Conservation (phyloP, 1,140 invertebrate species). For the Zeugodacus cucurbitae region DNA sequence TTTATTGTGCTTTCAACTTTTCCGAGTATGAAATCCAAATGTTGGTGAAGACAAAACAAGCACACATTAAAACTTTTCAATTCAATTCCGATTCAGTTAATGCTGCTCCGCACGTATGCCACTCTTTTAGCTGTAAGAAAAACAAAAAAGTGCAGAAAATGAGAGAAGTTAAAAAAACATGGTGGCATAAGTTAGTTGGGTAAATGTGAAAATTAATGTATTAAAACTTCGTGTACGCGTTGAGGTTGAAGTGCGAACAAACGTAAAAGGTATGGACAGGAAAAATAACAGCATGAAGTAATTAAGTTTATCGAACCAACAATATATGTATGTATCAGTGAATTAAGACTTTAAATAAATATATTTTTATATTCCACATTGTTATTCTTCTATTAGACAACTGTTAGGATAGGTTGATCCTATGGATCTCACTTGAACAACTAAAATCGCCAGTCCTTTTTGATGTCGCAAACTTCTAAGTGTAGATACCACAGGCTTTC, state of each 20-base stretch:
- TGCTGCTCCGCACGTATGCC: background rate
- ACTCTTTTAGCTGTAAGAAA: background rate
- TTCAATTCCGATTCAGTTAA: conserved; percentile 19
- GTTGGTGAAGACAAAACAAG: conserved; percentile 13
- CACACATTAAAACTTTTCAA: conserved; percentile 38
- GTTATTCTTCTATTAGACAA: too few species aligned
- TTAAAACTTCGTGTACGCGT: background rate
- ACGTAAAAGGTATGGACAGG: background rate
- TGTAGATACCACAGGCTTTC: too few species aligned
- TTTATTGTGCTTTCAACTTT: conserved; percentile 4
- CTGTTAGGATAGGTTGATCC: too few species aligned
- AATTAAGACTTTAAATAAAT: too few species aligned
- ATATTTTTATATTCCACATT: too few species aligned
- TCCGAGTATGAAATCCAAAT: conserved; percentile 2
- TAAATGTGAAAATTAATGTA: background rate
- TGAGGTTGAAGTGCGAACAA: background rate
- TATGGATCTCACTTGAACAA: too few species aligned
- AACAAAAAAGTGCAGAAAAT: background rate
- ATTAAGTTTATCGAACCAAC: too few species aligned
- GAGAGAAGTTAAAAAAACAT: background rate
- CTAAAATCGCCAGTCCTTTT: too few species aligned
- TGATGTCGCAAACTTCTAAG: too few species aligned
- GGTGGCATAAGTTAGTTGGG: background rate
- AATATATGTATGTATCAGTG: too few species aligned
- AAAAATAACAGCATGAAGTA: too few species aligned